Evolutionary conservation across 2,888 invertebrate species (phyloP).

Genomic region (Phanerotoma sp.): DNA sequence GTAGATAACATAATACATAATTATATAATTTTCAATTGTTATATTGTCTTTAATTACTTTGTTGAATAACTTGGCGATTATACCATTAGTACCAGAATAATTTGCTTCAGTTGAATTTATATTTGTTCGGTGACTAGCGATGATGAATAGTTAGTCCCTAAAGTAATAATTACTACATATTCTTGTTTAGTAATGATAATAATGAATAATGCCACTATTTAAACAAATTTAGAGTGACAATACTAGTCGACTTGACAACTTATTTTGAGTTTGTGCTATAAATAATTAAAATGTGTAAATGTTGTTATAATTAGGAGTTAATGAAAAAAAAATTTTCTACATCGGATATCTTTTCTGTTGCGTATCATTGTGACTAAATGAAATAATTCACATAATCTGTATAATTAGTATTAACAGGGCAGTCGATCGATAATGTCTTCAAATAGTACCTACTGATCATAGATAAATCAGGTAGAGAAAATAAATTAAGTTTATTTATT

Average conservation of each 20-base stretch:
- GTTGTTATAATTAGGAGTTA: conserved; percentile 24
- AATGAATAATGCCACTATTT: conserved; percentile 4
- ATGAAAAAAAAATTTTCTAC: no score
- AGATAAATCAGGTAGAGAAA: no score
- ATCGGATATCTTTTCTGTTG: no score
- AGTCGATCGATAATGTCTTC: conserved; percentile 47
- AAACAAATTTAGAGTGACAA: conserved; percentile 41
- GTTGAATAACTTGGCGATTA: background rate
- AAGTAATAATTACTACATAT: background rate
- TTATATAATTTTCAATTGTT: background rate
- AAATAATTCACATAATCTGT: background rate
- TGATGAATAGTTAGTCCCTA: background rate
- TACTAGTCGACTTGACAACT: conserved; percentile 47
- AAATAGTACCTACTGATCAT: no score
- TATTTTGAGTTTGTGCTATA: conserved; percentile 28
- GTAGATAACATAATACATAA: background rate
- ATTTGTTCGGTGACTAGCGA: background rate
- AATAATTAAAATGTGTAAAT: conserved; percentile 28
- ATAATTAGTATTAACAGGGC: conserved; percentile 20
- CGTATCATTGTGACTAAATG: background rate
- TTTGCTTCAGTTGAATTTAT: background rate
- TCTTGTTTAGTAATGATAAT: background rate
- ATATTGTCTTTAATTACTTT: background rate
- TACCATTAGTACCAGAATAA: background rate
- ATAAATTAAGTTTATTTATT: background rate